phyloP scores from a whole-genome alignment of 2,888 invertebrate species.

The Polyploca ridens region DNA sequence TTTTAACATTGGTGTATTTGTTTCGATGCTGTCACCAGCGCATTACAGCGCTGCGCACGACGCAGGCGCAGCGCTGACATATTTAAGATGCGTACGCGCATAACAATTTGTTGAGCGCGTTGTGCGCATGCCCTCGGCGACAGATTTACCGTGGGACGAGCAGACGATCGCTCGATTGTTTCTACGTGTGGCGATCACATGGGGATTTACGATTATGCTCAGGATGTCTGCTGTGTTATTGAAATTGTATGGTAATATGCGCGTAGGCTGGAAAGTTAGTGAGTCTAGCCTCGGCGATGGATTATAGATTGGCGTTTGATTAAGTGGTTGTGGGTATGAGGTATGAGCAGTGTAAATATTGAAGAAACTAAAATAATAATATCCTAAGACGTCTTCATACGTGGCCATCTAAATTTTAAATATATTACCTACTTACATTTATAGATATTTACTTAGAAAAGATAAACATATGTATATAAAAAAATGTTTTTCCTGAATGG shows the following conservation, averaged over 20 bases:
- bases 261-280: neutral
- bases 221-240: slow-evolving; percentile 14
- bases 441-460: no score
- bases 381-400: no score
- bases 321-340: no score
- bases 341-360: no score
- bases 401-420: no score
- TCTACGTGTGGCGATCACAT: slow-evolving; percentile 40
- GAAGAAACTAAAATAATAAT: no score
- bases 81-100: slow-evolving; percentile 31
- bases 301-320: no score
- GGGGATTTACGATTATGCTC: slow-evolving; percentile 20
- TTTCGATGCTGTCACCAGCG: neutral
- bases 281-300: neutral
- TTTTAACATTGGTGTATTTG: neutral
- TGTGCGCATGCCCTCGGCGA: slow-evolving; percentile 17
- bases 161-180: slow-evolving; percentile 27
- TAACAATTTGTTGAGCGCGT: slow-evolving; percentile 16
- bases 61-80: slow-evolving; percentile 43
- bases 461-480: no score
- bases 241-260: slow-evolving; percentile 13
- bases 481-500: no score
- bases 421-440: no score
- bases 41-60: slow-evolving; percentile 18
- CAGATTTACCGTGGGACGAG: slow-evolving; percentile 26